These are phyloP conservation scores for Loris lydekkerianus DNA, from an alignment of 2,797 vertebrate genomes.

Conservation along the genomic window DNA sequence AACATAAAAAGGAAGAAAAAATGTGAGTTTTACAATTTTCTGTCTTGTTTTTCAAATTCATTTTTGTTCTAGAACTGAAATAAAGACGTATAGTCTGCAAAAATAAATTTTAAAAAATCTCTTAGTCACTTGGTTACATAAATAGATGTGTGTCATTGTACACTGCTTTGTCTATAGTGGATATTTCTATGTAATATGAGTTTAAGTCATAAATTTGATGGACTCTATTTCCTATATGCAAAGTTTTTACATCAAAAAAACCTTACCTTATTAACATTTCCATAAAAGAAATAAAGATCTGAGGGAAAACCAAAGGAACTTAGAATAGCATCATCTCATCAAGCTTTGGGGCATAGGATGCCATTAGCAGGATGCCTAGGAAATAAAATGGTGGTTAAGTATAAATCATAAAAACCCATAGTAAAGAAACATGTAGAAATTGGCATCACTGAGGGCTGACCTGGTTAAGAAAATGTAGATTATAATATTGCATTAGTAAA, in stretches of 20 bases:
- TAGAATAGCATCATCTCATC: not conserved
- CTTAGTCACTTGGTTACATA: conserved; percentile 12
- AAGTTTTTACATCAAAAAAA: conserved; percentile 8
- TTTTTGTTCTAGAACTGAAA: conserved; percentile 40
- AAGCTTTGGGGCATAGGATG: not conserved
- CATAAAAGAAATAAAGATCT: conserved; percentile 8
- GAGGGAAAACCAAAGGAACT: not conserved
- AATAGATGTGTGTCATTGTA: not conserved
- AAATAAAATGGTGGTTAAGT: not conserved
- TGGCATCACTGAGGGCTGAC: not conserved
- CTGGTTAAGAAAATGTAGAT: not conserved
- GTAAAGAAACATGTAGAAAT: not conserved
- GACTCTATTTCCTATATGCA: not conserved
- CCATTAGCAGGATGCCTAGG: not conserved
- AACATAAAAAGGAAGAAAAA: conserved; percentile 51
- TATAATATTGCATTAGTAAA: not conserved
- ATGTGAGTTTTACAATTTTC: not conserved
- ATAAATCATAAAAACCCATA: not conserved
- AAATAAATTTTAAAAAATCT: conserved; percentile 27
- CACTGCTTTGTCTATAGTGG: not conserved
- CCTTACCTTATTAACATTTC: not conserved
- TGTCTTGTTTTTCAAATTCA: not conserved
- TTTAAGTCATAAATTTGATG: not conserved
- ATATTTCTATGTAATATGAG: not conserved
- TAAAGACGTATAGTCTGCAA: not conserved